Evolutionary conservation across 2,113 vertebrate genomes (phyloP).

Genomic region (Leucopsar rothschildi): DNA sequence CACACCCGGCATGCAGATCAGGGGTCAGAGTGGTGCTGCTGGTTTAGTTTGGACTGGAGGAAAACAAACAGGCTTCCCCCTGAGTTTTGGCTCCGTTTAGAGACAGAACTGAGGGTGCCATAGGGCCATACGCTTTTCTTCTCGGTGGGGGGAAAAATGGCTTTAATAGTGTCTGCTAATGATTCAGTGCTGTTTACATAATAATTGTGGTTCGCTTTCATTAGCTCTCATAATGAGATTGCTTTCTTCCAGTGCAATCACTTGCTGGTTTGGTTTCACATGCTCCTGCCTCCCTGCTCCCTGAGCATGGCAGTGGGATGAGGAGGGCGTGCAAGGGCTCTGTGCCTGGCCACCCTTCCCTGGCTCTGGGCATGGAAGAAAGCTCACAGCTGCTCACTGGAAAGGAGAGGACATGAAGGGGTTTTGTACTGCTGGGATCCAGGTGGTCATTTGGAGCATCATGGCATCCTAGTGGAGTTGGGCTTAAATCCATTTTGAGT

Average conservation of each 20-base stretch:
- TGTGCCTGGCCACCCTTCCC: neutral
- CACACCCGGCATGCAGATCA: accelerated
- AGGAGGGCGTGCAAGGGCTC: neutral
- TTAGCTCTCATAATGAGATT: slow-evolving; percentile 21
- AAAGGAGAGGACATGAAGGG: neutral
- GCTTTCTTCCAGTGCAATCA: neutral
- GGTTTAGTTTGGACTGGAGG: neutral
- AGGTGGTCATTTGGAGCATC: neutral
- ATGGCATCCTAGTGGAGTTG: accelerated
- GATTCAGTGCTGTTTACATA: slow-evolving; percentile 6
- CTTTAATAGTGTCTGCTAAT: neutral
- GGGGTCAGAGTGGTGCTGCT: neutral
- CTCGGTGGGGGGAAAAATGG: neutral
- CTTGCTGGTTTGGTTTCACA: neutral
- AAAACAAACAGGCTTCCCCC: neutral
- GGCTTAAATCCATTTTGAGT: neutral
- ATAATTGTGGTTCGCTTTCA: slow-evolving; percentile 31
- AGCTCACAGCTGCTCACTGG: neutral
- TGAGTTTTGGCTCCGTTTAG: neutral
- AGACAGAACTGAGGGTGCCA: neutral
- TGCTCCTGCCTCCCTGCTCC: neutral
- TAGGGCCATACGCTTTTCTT: neutral
- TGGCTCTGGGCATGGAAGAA: accelerated
- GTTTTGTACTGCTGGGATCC: accelerated
- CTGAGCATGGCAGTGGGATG: accelerated